These are phyloP conservation scores for Pao palembangensis DNA, from an alignment of 2,113 vertebrate species.

Conservation along the genomic window DNA sequence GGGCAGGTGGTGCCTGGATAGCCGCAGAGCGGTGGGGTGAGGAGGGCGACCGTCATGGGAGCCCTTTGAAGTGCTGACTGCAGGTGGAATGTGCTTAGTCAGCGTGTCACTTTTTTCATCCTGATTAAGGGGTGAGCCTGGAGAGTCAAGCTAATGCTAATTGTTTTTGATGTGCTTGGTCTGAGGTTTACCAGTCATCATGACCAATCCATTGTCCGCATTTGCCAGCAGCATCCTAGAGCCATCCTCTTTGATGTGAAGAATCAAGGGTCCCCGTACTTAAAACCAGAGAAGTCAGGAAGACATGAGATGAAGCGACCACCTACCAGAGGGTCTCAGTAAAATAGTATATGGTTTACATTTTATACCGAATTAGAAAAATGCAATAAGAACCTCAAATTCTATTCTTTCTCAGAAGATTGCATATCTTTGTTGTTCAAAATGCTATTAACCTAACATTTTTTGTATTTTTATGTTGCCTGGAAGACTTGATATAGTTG, in stretches of 20 bases:
- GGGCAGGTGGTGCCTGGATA: conserved; percentile 53
- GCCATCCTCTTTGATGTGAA: conserved; percentile 29
- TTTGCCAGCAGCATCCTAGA: conserved; percentile 5
- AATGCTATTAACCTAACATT: too few relatives aligned
- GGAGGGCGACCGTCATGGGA: conserved; percentile 43
- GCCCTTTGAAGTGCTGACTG: conserved; percentile 68
- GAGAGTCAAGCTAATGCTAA: conserved; percentile 67
- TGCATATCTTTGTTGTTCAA: too few relatives aligned
- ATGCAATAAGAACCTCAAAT: too few relatives aligned
- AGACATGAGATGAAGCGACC: not conserved
- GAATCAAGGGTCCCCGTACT: not conserved
- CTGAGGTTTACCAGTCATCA: conserved; percentile 57
- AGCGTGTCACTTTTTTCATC: conserved; percentile 69
- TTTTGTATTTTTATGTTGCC: too few relatives aligned
- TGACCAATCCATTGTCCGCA: conserved; percentile 45
- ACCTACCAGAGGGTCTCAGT: not conserved
- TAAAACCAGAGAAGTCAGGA: not conserved
- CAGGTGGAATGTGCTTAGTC: conserved; percentile 73
- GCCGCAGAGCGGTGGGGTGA: conserved; percentile 44
- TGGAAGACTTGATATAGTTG: too few relatives aligned
- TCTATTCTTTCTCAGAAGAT: too few relatives aligned
- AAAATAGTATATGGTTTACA: not conserved
- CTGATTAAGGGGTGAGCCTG: conserved; percentile 66
- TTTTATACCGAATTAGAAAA: too few relatives aligned
- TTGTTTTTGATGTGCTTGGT: conserved; percentile 59